phyloP scores from a whole-genome alignment of 2,888 invertebrate species.

The Diarsia brunnea region DNA sequence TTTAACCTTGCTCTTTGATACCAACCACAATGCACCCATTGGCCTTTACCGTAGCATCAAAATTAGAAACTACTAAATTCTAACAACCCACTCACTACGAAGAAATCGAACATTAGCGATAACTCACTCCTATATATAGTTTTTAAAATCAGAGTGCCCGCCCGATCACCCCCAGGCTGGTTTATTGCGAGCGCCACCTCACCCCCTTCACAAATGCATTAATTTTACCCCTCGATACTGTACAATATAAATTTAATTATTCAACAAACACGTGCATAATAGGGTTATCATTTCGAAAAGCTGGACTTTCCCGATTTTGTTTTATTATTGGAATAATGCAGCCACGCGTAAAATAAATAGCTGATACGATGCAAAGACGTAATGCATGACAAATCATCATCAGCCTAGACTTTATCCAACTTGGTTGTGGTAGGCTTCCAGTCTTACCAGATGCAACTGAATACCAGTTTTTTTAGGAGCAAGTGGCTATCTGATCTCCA shows the following conservation, averaged over 20 bases:
- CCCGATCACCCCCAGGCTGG: background rate
- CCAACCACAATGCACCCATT: background rate
- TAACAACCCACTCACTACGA: background rate
- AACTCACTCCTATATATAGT: background rate
- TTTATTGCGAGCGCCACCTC: background rate
- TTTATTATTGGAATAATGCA: too few species aligned
- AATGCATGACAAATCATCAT: background rate
- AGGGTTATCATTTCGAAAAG: too few species aligned
- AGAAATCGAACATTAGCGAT: background rate
- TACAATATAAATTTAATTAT: background rate
- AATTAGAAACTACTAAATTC: too few species aligned
- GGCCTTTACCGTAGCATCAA: background rate
- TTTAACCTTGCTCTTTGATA: background rate
- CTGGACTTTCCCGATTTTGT: too few species aligned
- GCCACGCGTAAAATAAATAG: background rate
- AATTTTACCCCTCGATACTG: background rate
- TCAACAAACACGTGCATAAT: background rate
- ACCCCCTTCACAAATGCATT: background rate
- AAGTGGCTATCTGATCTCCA: too few species aligned
- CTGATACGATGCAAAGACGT: background rate
- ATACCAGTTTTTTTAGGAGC: too few species aligned
- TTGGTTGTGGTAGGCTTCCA: too few species aligned
- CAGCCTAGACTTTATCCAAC: too few species aligned
- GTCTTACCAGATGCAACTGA: too few species aligned
- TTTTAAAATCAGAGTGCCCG: background rate